These are phyloP conservation scores for Apeltes quadracus DNA, from an alignment of 2,113 vertebrate species.

Conservation along the genomic window DNA sequence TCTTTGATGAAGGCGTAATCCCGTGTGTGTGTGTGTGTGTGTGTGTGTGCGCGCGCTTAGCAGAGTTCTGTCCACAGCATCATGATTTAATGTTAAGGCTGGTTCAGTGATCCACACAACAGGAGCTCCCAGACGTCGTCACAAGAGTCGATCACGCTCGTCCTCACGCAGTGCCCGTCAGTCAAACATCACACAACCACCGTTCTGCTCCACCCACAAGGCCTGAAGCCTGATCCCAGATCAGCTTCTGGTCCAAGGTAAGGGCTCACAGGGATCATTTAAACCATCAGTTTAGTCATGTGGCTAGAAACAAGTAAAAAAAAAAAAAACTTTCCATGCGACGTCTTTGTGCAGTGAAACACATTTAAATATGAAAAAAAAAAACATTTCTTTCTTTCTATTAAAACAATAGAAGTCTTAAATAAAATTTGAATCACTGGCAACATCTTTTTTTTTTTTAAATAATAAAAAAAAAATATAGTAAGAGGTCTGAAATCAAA, in stretches of 20 bases:
- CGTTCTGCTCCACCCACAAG: slow-evolving; percentile 54
- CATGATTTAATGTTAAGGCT: background rate
- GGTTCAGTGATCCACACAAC: slow-evolving; percentile 62
- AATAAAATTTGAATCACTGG: slow-evolving; percentile 14
- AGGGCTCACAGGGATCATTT: slow-evolving; percentile 27
- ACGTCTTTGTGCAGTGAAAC: background rate
- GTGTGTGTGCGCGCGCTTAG: background rate
- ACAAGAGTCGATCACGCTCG: slow-evolving; percentile 60
- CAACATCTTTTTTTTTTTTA: background rate
- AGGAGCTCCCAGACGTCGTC: slow-evolving; percentile 48
- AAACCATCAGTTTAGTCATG: slow-evolving; percentile 65
- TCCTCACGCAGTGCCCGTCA: slow-evolving; percentile 76
- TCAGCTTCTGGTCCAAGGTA: slow-evolving; percentile 22
- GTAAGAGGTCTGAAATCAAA: slow-evolving; percentile 7
- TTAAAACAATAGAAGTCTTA: slow-evolving; percentile 16
- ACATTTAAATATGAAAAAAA: background rate
- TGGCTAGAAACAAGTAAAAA: slow-evolving; percentile 59
- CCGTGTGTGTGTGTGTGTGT: background rate
- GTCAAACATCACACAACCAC: slow-evolving; percentile 74
- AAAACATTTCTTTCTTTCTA: slow-evolving; percentile 2
- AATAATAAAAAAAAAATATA: background rate
- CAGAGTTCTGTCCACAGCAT: slow-evolving; percentile 6
- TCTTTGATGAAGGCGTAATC: background rate
- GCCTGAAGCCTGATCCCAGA: slow-evolving; percentile 27
- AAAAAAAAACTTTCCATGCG: slow-evolving; percentile 65